Evolutionary conservation across 2,113 vertebrate genomes (phyloP), one percentile per base, ranked within the genome.

Genomic region (Embiotoca jacksoni): DNA sequence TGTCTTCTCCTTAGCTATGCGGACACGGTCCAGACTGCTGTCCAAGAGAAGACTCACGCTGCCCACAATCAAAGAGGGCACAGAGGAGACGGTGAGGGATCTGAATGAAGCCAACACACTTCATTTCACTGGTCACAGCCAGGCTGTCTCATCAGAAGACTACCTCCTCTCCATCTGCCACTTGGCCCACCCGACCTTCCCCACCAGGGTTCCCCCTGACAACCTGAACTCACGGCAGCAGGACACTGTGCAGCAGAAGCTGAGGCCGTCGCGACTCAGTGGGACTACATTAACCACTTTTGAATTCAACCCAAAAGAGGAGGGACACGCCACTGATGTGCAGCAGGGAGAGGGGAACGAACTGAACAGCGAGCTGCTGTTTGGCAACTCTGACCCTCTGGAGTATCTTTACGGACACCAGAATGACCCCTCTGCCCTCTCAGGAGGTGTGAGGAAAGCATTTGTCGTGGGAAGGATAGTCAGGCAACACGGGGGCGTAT

Each of bases 131-230:
- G 36, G 53, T 73, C 79, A 80, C 7, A 4, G 58, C 78, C 69
- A 92, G 37, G 56, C 35, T 0, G 71, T 92, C 39, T 95, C 94
- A 65, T 93, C 92, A 0, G 94, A 96, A 0, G 96, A 96, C 67
- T 96, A 97, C 90, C 89, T 96, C 72, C 95, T 95, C n/a, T 96
- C 96, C 80, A 96, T 97, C 89, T 96, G 96, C 82, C 96, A 97
- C 84, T 92, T 97, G 0, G 95, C 96, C 65, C 94, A 91, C 54
- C 96, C 96, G 65, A 94, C 95, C 35, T 95, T 95, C 82, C 92
- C 91, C 11, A 62, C 63, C 31, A 74, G 86, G 52, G 92, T 94
- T 2, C 74, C 86, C 33, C 30, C 81, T 0, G 31, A 86, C 47
- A 59, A 35, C 67, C 23, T 59, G 55, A 71, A 72, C 72, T 39